Evolutionary conservation across 2,113 vertebrate species (phyloP), one percentile per base, ranked within the genome.

Genomic region (Nanorana parkeri): DNA sequence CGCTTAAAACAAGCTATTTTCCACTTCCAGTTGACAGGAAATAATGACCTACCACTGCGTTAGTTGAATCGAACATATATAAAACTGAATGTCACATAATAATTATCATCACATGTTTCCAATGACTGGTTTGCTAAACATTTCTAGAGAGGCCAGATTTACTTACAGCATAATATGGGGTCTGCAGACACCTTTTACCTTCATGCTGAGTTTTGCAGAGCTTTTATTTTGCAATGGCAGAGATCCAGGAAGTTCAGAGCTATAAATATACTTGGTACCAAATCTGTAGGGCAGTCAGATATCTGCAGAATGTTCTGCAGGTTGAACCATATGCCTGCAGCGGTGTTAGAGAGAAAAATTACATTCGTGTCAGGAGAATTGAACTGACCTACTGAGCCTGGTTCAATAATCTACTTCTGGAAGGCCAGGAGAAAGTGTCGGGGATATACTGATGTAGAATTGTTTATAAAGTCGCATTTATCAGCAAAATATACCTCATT

Each of bases 1-100:
- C 67, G 77, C 85, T 88, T 89, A 80, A 87, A 89, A 88, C 23
- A 61, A 80, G 71, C 64, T 60, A 80, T 69, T 82, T 84, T 71
- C 47, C 76, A 68, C 84, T 73, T 85, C n/a, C 28, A 0, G 73
- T 85, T 66, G 75, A 85, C 72, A 81, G 81, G 80, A 88, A 85
- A 86, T 88, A 79, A 84, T 77, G 75, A 54, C 68, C 52, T 84
- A 29, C 55, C 16, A 26, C 16, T 6, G 1, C 29, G 24, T 78
- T 81, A 77, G 66, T 61, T 82, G 54, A 69, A 58, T 85, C 81
- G 24, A 79, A 58, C 66, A 85, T 55, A 16, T 16, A 3, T 58
- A 80, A 84, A 73, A 24, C 69, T 83, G 81, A 75, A 76, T 67
- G 71, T 60, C 47, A 66, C 63, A 82, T 56, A 67, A 76, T 68